These are phyloP conservation scores for Ardeotis arabs DNA, from an alignment of 2,113 vertebrate genomes.

Conservation along the genomic window DNA sequence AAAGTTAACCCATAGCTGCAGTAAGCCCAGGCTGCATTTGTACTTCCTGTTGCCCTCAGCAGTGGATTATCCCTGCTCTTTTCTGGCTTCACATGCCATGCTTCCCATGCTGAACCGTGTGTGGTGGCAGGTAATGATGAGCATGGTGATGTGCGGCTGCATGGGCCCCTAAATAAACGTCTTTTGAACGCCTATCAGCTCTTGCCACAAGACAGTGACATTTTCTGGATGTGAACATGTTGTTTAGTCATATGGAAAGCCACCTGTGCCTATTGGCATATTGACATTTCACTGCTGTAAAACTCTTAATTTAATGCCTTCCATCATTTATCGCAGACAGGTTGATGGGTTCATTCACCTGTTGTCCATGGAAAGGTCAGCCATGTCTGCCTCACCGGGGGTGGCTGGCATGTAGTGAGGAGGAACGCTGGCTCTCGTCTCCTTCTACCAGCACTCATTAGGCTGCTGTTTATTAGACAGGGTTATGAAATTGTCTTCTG, in stretches of 20 bases:
- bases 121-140: background rate
- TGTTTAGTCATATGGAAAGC: background rate
- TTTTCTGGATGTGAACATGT: background rate
- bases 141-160: background rate
- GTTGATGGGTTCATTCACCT: background rate
- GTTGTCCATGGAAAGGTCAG: background rate
- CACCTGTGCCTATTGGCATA: background rate
- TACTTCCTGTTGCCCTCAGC: background rate
- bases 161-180: background rate
- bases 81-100: background rate
- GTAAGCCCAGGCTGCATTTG: background rate
- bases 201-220: background rate
- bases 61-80: background rate
- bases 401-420: background rate
- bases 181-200: fast-evolving
- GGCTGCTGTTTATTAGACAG: background rate
- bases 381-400: fast-evolving
- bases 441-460: background rate
- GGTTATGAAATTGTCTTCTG: background rate
- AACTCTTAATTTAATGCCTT: background rate
- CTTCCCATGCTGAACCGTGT: fast-evolving
- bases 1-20: background rate
- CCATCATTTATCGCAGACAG: background rate
- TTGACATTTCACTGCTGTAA: background rate
- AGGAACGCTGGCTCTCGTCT: fast-evolving